Evolutionary conservation across 2,797 vertebrate species (phyloP).

Genomic region (Onychomys leucogaster): DNA sequence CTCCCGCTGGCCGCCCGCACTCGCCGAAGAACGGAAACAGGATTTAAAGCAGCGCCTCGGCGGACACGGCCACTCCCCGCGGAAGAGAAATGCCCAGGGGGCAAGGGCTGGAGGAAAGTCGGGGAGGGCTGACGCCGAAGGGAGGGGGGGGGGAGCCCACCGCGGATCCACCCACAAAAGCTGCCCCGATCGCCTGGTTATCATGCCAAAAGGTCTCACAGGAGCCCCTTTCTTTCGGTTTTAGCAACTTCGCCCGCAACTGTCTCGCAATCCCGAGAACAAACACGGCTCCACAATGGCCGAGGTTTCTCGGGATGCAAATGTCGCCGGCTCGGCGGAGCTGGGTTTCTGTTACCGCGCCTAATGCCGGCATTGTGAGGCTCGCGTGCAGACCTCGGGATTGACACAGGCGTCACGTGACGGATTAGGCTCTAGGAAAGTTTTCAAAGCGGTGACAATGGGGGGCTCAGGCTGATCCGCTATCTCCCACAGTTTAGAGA

Average conservation of each 20-base stretch:
- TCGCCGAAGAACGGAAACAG: slow-evolving; percentile 77
- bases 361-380: slow-evolving; percentile 92
- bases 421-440: slow-evolving; percentile 79
- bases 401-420: slow-evolving; percentile 88
- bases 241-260: slow-evolving; percentile 88
- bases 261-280: slow-evolving; percentile 90
- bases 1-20: slow-evolving; percentile 69
- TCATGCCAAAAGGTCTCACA: slow-evolving; percentile 91
- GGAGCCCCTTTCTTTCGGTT: slow-evolving; percentile 84
- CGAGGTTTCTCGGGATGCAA: slow-evolving; percentile 88
- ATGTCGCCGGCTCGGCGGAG: slow-evolving; percentile 85
- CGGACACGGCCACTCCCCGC: slow-evolving; percentile 76
- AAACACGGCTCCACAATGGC: slow-evolving; percentile 90
- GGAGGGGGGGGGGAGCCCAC: slow-evolving; percentile 28
- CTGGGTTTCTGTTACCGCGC: slow-evolving; percentile 84
- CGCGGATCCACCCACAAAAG: slow-evolving; percentile 88
- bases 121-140: not conserved
- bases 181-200: slow-evolving; percentile 88
- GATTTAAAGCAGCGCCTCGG: slow-evolving; percentile 68
- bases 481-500: slow-evolving; percentile 84
- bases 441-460: slow-evolving; percentile 82
- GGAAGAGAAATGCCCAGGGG: slow-evolving; percentile 60
- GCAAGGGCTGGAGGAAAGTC: not conserved
- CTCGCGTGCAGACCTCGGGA: slow-evolving; percentile 92
- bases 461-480: slow-evolving; percentile 73